phyloP scores from a whole-genome alignment of 2,888 invertebrate species.

The Dione vanillae region DNA sequence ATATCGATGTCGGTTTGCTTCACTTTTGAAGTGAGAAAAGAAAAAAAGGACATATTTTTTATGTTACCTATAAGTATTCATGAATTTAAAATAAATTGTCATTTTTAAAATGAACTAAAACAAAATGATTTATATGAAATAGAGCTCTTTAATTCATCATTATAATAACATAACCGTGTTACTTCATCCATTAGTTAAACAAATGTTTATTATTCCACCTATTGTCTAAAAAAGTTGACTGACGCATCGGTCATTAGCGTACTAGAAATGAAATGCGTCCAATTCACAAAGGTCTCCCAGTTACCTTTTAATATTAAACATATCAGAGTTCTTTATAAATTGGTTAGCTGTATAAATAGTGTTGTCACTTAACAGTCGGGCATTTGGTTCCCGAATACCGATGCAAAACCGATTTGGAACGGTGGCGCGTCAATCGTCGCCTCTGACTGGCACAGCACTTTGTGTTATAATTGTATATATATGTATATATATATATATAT shows the following conservation, averaged over 20 bases:
- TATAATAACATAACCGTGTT: constrained; percentile 41
- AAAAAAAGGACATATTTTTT: too few relatives aligned
- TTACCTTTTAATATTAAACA: background rate
- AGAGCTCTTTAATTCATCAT: constrained; percentile 33
- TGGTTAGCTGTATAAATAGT: constrained; percentile 72
- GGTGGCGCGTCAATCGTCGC: constrained; percentile 69
- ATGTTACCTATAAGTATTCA: too few relatives aligned
- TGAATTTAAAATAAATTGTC: background rate
- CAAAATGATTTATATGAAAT: constrained; percentile 14
- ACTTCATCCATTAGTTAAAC: constrained; percentile 49
- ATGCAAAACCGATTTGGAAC: constrained; percentile 72
- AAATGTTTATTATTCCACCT: constrained; percentile 49
- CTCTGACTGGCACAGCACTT: constrained; percentile 49
- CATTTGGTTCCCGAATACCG: constrained; percentile 76
- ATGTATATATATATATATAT: too few relatives aligned
- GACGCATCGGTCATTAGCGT: constrained; percentile 54
- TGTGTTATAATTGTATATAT: constrained; percentile 39
- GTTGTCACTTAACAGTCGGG: constrained; percentile 71
- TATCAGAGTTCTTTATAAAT: constrained; percentile 52
- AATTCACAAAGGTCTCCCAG: constrained; percentile 38
- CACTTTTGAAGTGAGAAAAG: too few relatives aligned
- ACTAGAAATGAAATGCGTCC: constrained; percentile 51
- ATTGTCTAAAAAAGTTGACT: constrained; percentile 47
- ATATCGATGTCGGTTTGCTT: too few relatives aligned
- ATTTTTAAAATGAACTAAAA: background rate